A percentile compares a stretch with the other conserved stretches of the same genome.
Evolutionary conservation across 2,888 invertebrate genomes (phyloP).

Genomic region (Ochlodes sylvanus): DNA sequence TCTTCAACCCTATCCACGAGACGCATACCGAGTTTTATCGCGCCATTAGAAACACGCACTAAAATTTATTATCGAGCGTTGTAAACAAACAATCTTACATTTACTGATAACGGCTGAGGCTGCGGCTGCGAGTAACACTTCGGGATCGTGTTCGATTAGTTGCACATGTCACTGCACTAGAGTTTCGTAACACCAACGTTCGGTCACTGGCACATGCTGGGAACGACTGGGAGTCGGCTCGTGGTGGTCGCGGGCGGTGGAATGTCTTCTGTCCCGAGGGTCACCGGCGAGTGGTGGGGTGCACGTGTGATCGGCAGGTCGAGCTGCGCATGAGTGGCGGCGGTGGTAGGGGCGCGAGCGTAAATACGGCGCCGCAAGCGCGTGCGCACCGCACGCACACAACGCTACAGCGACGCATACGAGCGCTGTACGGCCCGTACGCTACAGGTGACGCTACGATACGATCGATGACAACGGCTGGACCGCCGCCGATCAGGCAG

Average conservation of each 20-base stretch:
- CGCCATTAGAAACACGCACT: slow-evolving; percentile 3
- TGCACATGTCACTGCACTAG: slow-evolving; percentile 80
- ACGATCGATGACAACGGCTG: slow-evolving; percentile 50
- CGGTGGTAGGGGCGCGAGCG: slow-evolving; percentile 81
- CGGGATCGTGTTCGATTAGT: slow-evolving; percentile 60
- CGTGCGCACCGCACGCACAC: slow-evolving; percentile 76
- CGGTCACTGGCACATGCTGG: slow-evolving; percentile 78
- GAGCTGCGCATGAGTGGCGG: slow-evolving; percentile 82
- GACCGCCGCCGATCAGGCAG: slow-evolving; percentile 7
- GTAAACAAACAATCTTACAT: slow-evolving; percentile 76
- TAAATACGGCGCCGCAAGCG: slow-evolving; percentile 78
- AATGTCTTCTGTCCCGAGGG: slow-evolving; percentile 60
- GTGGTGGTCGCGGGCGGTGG: slow-evolving; percentile 57
- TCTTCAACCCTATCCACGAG: slow-evolving; percentile 45
- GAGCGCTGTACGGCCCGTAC: slow-evolving; percentile 53
- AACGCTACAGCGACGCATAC: slow-evolving; percentile 52
- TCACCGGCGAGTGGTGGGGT: slow-evolving; percentile 63
- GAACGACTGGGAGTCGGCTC: slow-evolving; percentile 52
- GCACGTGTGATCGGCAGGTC: slow-evolving; percentile 79
- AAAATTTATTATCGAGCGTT: slow-evolving; percentile 36
- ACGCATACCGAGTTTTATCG: slow-evolving; percentile 19
- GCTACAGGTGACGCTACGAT: slow-evolving; percentile 58
- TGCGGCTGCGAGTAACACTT: slow-evolving; percentile 72
- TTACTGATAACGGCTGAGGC: slow-evolving; percentile 79
- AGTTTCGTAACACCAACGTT: slow-evolving; percentile 61